Evolutionary conservation across 2,888 invertebrate genomes (phyloP).

Genomic region (Chrysolina haemoptera): DNA sequence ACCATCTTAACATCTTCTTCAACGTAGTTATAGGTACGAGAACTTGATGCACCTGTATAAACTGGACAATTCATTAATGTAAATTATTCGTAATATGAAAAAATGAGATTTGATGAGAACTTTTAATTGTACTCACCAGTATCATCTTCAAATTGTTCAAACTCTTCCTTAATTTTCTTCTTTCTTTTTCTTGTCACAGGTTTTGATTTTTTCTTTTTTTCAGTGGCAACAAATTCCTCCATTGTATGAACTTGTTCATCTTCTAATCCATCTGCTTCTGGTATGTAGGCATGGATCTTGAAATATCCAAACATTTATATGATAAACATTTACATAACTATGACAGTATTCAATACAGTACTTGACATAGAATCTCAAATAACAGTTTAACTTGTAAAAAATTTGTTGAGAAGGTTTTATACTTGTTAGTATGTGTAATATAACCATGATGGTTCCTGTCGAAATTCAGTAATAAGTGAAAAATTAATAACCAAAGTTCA

Average conservation of each 20-base stretch:
- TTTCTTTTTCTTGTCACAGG: constrained; percentile 60
- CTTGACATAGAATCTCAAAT: too few species aligned
- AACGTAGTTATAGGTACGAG: constrained; percentile 69
- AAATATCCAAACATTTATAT: constrained; percentile 62
- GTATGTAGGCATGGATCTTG: constrained; percentile 85
- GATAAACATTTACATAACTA: too few species aligned
- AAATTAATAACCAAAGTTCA: too few species aligned
- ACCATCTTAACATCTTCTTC: constrained; percentile 71
- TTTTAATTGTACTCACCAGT: constrained; percentile 35
- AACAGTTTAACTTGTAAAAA: too few species aligned
- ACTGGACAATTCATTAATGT: background rate
- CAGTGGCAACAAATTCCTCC: constrained; percentile 51
- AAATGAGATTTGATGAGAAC: too few species aligned
- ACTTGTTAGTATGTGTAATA: too few species aligned
- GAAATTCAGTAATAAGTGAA: too few species aligned
- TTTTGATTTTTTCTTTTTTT: constrained; percentile 48
- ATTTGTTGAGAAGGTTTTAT: too few species aligned
- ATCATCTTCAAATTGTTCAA: constrained; percentile 56
- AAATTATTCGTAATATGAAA: background rate
- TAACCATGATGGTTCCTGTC: too few species aligned
- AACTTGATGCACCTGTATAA: constrained; percentile 61
- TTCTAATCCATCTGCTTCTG: constrained; percentile 73
- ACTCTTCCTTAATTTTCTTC: constrained; percentile 65
- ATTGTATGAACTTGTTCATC: constrained; percentile 72
- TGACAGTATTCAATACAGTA: too few species aligned